Percentiles rank a stretch among this genome's conserved stretches.
These are phyloP conservation scores for Echinops telfairi DNA, from an alignment of 2,113 vertebrate genomes.

Conservation along the genomic window DNA sequence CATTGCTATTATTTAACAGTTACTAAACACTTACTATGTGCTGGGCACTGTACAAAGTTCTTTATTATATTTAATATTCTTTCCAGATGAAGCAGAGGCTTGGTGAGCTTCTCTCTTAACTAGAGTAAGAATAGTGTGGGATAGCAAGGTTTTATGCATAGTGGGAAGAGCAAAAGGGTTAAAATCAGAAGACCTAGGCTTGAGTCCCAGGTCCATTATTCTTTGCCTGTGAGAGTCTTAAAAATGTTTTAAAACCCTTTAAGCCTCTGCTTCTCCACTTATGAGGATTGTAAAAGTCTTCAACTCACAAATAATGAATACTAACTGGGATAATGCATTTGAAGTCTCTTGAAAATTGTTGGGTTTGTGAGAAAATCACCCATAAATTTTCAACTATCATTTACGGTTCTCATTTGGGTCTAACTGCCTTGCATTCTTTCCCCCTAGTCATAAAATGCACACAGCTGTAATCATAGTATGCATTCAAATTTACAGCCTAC, in stretches of 20 bases:
- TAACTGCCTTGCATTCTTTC: conserved; percentile 14
- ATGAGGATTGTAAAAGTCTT: background rate
- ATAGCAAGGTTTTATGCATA: background rate
- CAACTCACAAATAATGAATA: background rate
- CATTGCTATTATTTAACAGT: background rate
- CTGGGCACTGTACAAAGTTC: background rate
- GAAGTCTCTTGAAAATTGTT: conserved; percentile 27
- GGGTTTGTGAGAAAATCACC: conserved; percentile 15
- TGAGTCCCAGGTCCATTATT: background rate
- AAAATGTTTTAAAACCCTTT: background rate
- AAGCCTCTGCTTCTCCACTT: background rate
- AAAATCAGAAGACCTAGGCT: background rate
- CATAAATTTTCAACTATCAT: background rate
- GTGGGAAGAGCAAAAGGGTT: background rate
- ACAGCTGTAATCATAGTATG: conserved; percentile 23
- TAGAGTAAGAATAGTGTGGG: background rate
- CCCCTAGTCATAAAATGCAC: background rate
- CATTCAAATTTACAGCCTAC: background rate
- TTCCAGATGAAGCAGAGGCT: background rate
- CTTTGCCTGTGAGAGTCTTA: background rate
- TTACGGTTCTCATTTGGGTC: background rate
- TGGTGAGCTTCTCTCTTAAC: background rate
- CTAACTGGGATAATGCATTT: background rate
- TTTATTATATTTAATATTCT: background rate
- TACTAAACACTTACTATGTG: background rate